phyloP scores from a whole-genome alignment of 2,113 vertebrate genomes.

The Cryptotis parvus region DNA sequence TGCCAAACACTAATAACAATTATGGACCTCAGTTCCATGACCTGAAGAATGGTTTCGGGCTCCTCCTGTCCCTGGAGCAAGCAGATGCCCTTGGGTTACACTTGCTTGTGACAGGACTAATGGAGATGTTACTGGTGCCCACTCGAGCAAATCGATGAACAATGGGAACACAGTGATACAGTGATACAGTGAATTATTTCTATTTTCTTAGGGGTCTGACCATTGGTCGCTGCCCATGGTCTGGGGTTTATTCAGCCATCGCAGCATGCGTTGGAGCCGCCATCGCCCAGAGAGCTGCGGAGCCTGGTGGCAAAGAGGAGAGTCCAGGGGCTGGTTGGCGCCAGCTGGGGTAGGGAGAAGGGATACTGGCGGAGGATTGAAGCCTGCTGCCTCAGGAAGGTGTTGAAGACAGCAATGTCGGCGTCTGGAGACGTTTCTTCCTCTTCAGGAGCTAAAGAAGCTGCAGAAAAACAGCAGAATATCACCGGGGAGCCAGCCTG shows the following conservation, averaged over 20 bases:
- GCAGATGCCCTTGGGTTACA: too few species aligned
- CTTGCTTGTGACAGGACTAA: too few species aligned
- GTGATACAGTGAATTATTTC: too few species aligned
- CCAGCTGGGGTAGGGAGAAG: slow-evolving; percentile 90
- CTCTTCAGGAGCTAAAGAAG: slow-evolving; percentile 48
- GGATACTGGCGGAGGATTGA: slow-evolving; percentile 88
- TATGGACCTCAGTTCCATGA: too few species aligned
- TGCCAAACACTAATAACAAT: too few species aligned
- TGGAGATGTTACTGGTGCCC: too few species aligned
- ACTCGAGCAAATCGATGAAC: too few species aligned
- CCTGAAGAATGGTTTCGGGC: too few species aligned
- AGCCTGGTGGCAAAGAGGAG: slow-evolving; percentile 87
- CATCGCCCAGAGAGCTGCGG: slow-evolving; percentile 71
- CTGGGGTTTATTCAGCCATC: slow-evolving; percentile 87
- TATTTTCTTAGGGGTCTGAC: slow-evolving; percentile 34
- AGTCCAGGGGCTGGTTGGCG: slow-evolving; percentile 87
- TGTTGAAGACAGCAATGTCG: slow-evolving; percentile 75
- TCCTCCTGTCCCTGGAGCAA: too few species aligned
- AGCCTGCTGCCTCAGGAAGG: slow-evolving; percentile 88
- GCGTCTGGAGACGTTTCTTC: not conserved
- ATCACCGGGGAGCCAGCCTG: not conserved
- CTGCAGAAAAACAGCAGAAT: not conserved
- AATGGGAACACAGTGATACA: too few species aligned
- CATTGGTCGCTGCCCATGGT: slow-evolving; percentile 36
- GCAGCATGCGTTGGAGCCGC: slow-evolving; percentile 71